These are phyloP conservation scores for Cheumatopsyche charites DNA, from an alignment of 1,140 invertebrate species.

Conservation along the genomic window DNA sequence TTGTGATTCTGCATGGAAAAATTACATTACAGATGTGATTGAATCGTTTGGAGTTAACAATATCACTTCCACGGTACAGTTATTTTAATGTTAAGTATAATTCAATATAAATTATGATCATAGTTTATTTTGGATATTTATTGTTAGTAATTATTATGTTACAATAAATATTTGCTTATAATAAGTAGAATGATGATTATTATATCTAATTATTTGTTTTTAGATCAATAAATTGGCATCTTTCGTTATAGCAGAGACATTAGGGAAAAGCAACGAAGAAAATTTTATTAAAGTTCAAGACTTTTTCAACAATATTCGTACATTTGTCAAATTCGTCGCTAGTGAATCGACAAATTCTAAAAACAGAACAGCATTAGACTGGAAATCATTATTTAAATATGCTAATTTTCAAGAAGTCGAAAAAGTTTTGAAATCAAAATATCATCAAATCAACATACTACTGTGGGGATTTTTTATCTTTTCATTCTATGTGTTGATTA, in stretches of 20 bases:
- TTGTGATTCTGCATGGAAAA: conserved; percentile 60
- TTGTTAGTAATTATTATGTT: no score
- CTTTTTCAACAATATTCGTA: conserved; percentile 53
- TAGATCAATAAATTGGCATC: conserved; percentile 59
- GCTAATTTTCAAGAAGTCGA: conserved; percentile 52
- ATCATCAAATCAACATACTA: conserved; percentile 53
- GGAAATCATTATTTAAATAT: conserved; percentile 53
- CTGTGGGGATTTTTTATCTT: conserved; percentile 52
- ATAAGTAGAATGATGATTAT: no score
- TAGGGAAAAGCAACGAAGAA: conserved; percentile 53
- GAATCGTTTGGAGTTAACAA: conserved; percentile 61
- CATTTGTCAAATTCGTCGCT: conserved; percentile 49
- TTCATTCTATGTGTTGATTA: neutral
- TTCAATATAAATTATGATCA: neutral
- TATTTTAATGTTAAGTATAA: conserved; percentile 19
- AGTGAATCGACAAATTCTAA: neutral
- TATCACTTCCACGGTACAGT: conserved; percentile 60
- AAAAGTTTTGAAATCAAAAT: conserved; percentile 50
- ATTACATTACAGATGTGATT: conserved; percentile 61
- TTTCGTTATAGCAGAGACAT: conserved; percentile 54
- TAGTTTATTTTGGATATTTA: no score
- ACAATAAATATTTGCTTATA: no score
- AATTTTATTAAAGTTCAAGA: conserved; percentile 54
- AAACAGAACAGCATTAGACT: conserved; percentile 47
- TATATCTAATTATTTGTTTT: no score